Evolutionary conservation across 1,140 invertebrate species (phyloP), one percentile per base, ranked within the genome.

Genomic region (Lerema accius): DNA sequence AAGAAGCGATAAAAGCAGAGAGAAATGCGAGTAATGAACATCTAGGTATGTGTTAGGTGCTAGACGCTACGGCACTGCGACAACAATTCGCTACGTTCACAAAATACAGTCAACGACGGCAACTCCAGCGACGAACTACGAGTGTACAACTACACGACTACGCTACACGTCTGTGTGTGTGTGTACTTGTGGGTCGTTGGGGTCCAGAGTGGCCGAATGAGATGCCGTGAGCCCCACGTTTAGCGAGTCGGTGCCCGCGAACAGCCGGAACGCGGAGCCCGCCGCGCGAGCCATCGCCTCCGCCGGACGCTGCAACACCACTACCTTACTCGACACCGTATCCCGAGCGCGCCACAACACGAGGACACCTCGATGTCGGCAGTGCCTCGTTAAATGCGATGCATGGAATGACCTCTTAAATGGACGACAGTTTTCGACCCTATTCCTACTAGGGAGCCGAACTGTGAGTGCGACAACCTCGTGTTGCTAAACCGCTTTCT

Each of bases 261-360:
- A 93, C 81, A 95, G 93, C 49, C 95, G 93, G 91, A 95, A 95
- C 73, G 95, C 94, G 74, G 93, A 94, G 76, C 95, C 95, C 43
- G 94, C 95, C 75, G 94, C 94, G 83, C 95, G 92, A 76, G 95
- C 95, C 90, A 94, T 93, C 82, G 94, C 92, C 92, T 95, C 95
- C 73, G 95, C 95, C 82, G 94, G 94, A 89, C 93, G 94, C 95
- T 95, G 92, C 43, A 84, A 89, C 69, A 82, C 70, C 76, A 74
- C 66, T 74, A 74, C 65, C 65, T 74, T 71, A 78, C 62, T 78
- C 65, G 19, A 23, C 19, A 23, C 2, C 5, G 19, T 23, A 23
- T n/a, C n/a, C n/a, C n/a, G n/a, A n/a, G n/a, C n/a, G n/a, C n/a
- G n/a, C n/a, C n/a, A n/a, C n/a, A n/a, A n/a, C n/a, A n/a, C n/a